These are phyloP conservation scores for Chouioia cunea DNA, from an alignment of 2,888 invertebrate genomes.

Conservation along the genomic window DNA sequence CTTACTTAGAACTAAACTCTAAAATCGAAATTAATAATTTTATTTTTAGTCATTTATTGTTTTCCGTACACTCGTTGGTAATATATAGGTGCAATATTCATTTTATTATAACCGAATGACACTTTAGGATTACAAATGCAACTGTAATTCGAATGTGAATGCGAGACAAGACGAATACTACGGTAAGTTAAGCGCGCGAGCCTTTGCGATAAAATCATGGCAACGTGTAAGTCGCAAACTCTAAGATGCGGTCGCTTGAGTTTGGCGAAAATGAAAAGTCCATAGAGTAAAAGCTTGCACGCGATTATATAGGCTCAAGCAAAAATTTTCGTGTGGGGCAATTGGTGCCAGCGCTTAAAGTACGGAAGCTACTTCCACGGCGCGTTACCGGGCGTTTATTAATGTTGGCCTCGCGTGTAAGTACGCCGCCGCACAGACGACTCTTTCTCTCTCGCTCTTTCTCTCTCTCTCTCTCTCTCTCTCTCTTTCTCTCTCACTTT, in stretches of 20 bases:
- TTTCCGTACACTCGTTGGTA: constrained; percentile 42
- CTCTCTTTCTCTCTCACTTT: background rate
- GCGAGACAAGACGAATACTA: constrained; percentile 45
- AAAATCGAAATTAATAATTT: too few relatives aligned
- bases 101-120: constrained; percentile 52
- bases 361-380: constrained; percentile 44
- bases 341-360: constrained; percentile 43
- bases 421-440: constrained; percentile 26
- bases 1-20: too few relatives aligned
- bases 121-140: background rate
- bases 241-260: too few relatives aligned
- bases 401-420: constrained; percentile 45
- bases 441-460: constrained; percentile 36
- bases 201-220: too few relatives aligned
- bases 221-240: too few relatives aligned
- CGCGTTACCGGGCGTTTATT: constrained; percentile 40
- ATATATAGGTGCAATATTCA: constrained; percentile 49
- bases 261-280: constrained; percentile 28
- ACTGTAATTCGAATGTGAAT: constrained; percentile 44
- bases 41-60: too few relatives aligned
- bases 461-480: background rate
- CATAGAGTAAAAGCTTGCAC: background rate
- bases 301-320: background rate
- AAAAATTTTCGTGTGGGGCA: background rate
- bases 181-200: background rate